Base-by-base conservation (phyloP, 2,888 invertebrate species). In the Cenopis cana region DNA sequence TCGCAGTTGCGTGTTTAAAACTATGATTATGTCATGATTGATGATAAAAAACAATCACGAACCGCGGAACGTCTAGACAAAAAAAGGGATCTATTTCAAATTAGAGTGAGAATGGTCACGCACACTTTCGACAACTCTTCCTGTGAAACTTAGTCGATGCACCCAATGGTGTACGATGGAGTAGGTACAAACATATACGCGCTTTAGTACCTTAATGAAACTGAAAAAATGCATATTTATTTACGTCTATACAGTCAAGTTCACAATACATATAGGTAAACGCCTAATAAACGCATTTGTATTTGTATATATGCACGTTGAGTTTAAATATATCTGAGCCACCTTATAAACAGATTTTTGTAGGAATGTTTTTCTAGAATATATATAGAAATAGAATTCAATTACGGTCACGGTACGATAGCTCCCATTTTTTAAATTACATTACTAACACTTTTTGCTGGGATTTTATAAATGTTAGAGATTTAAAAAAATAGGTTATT, bases 21-120 rank as follows among this genome's bases (percentile, higher is more conserved):
- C 36, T 20, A 36, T 36, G 20, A 36, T 64, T 64, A 64, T 54
- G 24, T 64, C 24, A 64, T 54, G 52, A 52, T 64, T 52, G 33
- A 64, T 38, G 36, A 64, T 64, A 64, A 54, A 64, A 52, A 64
- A 54, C 52, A 20, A 62, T 64, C 64, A 64, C 64, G 64, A 38
- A 38, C 24, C 18, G n/a, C 36, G 38, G 20, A 52, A 64, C 24
- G 52, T 6, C 8, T 12, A 36, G 33, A 20, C 62, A 62, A 52
- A 62, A 61, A 61, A 17, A n/a, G 17, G 17, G 29, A 49, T 29
- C 49, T 29, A 29, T 61, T 60, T 20, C 8, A 24, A 41, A 33
- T n/a, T 41, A 59, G 20, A 29, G 29, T 46, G 24, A 29, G 60
- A 49, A 46, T 14, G 29, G 60, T 60, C 46, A 60, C 60, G 60